Evolutionary conservation across 1,140 invertebrate species (phyloP), one percentile per base, ranked within the genome.

Genomic region (Drosophila lacteicornis): DNA sequence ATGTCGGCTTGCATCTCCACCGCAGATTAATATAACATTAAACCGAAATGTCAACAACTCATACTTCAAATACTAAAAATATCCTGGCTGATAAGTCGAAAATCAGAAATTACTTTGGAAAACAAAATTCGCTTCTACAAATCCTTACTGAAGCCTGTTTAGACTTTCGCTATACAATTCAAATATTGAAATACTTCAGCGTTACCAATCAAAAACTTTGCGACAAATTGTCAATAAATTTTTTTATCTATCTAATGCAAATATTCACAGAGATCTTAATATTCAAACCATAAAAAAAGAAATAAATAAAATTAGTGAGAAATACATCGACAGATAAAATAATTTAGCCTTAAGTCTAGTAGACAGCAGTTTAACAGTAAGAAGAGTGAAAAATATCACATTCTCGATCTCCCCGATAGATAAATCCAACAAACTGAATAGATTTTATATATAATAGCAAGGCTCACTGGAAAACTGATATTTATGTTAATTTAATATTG

Each of bases 61-160:
- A 67, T 27, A 47, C 43, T 77, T 40, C 73, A 67, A 61, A 66
- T 38, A 58, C 53, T 30, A 61, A 42, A 46, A 74, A 51, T 74
- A 58, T 65, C 60, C 43, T 79, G 70, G 76, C 22, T 79, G 22
- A 13, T 68, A 42, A 19, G 65, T 8, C 55, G 47, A 58, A 66
- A 47, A 66, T 57, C 17, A 25, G 5, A 56, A 49, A 56, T 43
- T 51, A 67, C 30, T 67, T 22, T 67, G 42, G 62, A 62, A 58
- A 79, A 74, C 51, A 70, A 79, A 69, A 30, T 75, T 55, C 42
- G 19, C 9, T 36, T 77, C 38, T 68, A 75, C n/a, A 81, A 81
- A 75, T n/a, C 66, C 13, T 67, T 81, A 46, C 42, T 81, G n/a
- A 71, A 75, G 49, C 70, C 70, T 62, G 61, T 70, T 30, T 74